Evolutionary conservation across 2,888 invertebrate genomes (phyloP), one percentile per base, ranked within the genome.

Genomic region (Globia sparganii): DNA sequence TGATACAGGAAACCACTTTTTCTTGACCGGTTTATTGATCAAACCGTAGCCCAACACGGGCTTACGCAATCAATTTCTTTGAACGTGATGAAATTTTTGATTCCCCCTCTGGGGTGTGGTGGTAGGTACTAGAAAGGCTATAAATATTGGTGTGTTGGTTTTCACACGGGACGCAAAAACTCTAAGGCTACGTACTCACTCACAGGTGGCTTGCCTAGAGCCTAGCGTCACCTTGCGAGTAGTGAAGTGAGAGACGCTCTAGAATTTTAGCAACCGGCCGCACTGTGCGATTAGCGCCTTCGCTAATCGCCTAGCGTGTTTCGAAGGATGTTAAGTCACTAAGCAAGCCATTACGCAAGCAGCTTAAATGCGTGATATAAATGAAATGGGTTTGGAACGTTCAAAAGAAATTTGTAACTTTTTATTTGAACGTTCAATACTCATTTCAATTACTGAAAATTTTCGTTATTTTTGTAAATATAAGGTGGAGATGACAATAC

Each of bases 31-130:
- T 11, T 3, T 40, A 59, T 61, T 49, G 21, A 77, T 43, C 34
- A 53, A 72, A 77, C 40, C 77, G 40, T 61, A 64, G 18, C 61
- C 40, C 31, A 62, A 34, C 21, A 43, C 25, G 18, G 53, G 25
- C 13, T 64, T 43, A 66, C 53, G 43, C 28, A 56, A 56, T 78
- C 58, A 77, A 77, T 72, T 79, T 72, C 34, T 72, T 18, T 28
- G 13, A 1, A 61, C 49, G 59, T 72, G 77, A 61, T 53, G 4
- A n/a, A 34, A 18, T 15, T 79, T 79, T 79, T 79, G n/a, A 72
- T 79, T 53, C 5, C 6, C 53, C 3, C 5, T n/a, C n/a, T 40
- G 9, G 25, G 1, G 18, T 40, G 4, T 28, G 11, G 43, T 43
- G 4, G 43, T 13, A 43, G 43, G 13, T 43, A 13, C 13, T 13